Evolutionary conservation across 2,797 vertebrate genomes (phyloP).

Genomic region (Chanos chanos): DNA sequence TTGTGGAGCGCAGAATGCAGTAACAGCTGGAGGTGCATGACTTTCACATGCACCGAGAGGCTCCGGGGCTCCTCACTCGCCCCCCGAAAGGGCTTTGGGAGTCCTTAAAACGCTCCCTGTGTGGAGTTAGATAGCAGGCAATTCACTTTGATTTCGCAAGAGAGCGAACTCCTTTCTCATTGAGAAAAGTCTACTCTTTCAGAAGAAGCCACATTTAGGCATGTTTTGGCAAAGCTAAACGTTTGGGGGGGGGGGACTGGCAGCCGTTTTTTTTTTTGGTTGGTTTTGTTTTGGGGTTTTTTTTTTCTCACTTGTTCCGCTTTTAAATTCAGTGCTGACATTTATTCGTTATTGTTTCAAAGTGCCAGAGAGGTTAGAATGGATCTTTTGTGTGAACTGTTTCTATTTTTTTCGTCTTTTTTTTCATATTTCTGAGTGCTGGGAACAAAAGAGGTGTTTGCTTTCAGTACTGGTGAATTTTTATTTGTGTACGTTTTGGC

Average conservation of each 20-base stretch:
- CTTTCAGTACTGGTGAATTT: neutral
- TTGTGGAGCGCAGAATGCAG: constrained; percentile 51
- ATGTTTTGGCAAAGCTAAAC: no score
- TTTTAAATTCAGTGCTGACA: neutral
- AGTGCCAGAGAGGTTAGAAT: constrained; percentile 14
- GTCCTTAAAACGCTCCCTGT: constrained; percentile 19
- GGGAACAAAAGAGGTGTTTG: neutral
- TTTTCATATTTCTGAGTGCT: neutral
- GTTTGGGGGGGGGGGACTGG: no score
- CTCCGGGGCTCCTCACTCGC: constrained; percentile 31
- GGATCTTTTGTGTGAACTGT: constrained; percentile 13
- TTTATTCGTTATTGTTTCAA: constrained; percentile 5
- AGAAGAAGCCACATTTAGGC: no score
- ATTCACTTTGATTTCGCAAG: neutral
- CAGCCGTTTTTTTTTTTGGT: neutral
- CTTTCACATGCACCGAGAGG: constrained; percentile 25
- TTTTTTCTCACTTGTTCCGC: neutral
- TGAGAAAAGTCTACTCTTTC: no score
- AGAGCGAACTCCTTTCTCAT: neutral
- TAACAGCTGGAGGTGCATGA: constrained; percentile 63
- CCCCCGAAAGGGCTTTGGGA: constrained; percentile 20
- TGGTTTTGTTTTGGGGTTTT: neutral
- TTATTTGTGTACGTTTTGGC: constrained; percentile 15
- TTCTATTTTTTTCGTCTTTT: no score
- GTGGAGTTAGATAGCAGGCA: neutral